phyloP scores from a whole-genome alignment of 2,797 vertebrate genomes.

The Margarornis squamiger region DNA sequence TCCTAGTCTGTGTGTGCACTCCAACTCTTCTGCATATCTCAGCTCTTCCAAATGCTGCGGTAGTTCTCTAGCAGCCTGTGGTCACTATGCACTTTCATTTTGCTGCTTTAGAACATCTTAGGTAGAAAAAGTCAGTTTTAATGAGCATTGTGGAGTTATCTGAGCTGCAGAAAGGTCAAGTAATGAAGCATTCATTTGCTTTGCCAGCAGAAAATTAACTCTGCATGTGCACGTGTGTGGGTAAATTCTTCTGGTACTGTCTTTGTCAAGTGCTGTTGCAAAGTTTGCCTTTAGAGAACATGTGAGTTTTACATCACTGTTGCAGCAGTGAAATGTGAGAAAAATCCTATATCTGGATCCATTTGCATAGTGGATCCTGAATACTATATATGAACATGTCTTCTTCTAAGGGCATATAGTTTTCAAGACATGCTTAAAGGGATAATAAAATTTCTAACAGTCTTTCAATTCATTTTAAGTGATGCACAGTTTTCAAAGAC shows the following conservation, averaged over 20 bases:
- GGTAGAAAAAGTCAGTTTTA: background rate
- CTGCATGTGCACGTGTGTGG: background rate
- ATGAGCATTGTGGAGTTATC: background rate
- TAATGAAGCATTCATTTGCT: constrained; percentile 8
- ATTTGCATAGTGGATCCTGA: background rate
- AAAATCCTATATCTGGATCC: background rate
- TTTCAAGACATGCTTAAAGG: background rate
- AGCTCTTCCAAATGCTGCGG: background rate
- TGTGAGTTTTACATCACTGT: background rate
- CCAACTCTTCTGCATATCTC: background rate
- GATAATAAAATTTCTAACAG: background rate
- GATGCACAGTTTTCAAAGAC: background rate
- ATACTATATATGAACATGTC: background rate
- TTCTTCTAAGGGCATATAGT: background rate
- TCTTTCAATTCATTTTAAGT: background rate
- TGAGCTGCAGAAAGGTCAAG: constrained; percentile 11
- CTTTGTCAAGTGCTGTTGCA: background rate
- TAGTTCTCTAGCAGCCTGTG: background rate
- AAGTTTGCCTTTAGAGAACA: background rate
- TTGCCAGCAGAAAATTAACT: constrained; percentile 13
- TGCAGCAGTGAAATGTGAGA: background rate
- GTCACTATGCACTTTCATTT: accelerated
- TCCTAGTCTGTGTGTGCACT: accelerated
- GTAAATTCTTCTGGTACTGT: background rate
- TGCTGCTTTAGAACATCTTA: background rate